Base-by-base conservation (phyloP, 2,888 invertebrate genomes). In the Unio delphinus region DNA sequence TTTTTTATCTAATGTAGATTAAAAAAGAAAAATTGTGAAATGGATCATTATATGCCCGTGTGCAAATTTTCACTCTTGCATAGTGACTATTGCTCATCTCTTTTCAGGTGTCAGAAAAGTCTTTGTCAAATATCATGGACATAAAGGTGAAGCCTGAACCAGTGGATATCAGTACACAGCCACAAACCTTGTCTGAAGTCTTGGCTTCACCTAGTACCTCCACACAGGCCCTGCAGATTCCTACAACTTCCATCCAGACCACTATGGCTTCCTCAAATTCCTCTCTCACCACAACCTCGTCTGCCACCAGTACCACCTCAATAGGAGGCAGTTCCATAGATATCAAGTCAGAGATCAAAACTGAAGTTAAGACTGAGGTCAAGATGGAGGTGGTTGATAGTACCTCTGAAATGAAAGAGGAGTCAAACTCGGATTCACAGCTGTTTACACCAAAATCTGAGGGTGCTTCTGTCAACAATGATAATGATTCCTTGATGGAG, bases 241-340 rank as follows among this genome's bases (percentile, higher is more conserved):
- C 70, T 18, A 71, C 76, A 26, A 54, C 65, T 55, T 57, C 68
- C 26, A 56, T 56, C 59, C 61, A 64, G 17, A 60, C 62, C 34
- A 64, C 70, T 55, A 70, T 60, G 55, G 68, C 75, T 30, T 61
- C 74, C 61, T 72, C 74, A 63, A 73, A 82, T 63, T 70, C 76
- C 55, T 69, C 79, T 58, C 67, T 80, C 28, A 73, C 78, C 34
- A 72, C 76, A 7, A 75, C 79, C 17, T 78, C 76, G 62, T 76
- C 81, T 62, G 70, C 79, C 81, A 69, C 88, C 81, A 66, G 89
- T 87, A 68, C 90, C 86, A 82, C 92, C 80, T 85, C 89, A 70
- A 87, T 89, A 26, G 69, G 79, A 59, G 76, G 82, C 11, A 78
- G 75, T 15, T 70, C 74, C 62, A 76, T 83, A 65, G 81, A 81